Base-by-base conservation (phyloP, 2,888 invertebrate species). In the Erpobdella octoculata region DNA sequence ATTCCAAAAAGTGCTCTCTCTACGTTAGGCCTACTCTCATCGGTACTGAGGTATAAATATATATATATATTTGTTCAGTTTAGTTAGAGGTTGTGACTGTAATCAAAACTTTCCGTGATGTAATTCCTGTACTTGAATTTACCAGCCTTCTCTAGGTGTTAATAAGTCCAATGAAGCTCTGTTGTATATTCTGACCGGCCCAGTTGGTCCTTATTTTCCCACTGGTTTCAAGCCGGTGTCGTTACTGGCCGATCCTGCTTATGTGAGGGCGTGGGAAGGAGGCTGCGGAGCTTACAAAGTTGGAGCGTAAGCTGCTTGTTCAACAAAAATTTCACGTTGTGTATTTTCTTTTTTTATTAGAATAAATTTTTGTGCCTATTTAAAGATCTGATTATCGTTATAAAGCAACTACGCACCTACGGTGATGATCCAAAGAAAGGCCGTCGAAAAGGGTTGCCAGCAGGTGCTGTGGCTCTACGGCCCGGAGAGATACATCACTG, bases 401-500 rank as follows among this genome's bases (percentile, higher is more conserved):
- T 41, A 35, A 74, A 85, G 86, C 74, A 86, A 86, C 79, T 86
- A 86, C 78, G 86, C 84, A 2, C 86, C 86, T n/a, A 86, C 86
- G 1, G 80, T 87, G 65, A 78, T 81, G 70, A 79, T 86, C 18
- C 85, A 86, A 78, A 82, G 83, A 71, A 78, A 91, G 80, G 90
- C 91, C 66, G 88, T 90, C 79, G 90, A 91, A 0, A 74, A 88
- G 78, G 93, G 92, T 0, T 88, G 93, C 76, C 93, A 96, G 78
- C 97, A 97, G 85, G 93, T 94, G 9, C 83, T 98, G 71, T 98
- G 98, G 98, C 85, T 98, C 53, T 95, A 90, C 80, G 97, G 96
- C 2, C 89, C 91, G 0, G 89, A 97, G 79, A 89, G 94, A 18
- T 88, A 93, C 82, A 81, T 98, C 35, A 97, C 98, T 0, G 98